Percentiles rank a stretch among this genome's conserved stretches.
Conservation (phyloP, 1,140 invertebrate genomes). For the Babylonia areolata region DNA sequence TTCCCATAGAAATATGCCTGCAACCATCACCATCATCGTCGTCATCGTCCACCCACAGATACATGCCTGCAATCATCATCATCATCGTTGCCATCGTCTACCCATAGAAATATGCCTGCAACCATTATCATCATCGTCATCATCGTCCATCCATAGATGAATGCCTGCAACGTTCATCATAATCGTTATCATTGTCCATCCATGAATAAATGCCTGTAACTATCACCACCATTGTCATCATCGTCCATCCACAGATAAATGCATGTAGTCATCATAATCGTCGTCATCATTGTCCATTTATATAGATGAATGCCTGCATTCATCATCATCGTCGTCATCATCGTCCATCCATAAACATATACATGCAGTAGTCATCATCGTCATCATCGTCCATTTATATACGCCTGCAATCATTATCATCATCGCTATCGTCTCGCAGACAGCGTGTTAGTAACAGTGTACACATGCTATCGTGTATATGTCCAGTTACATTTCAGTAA, state of each 20-base stretch:
- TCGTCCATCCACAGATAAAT: background rate
- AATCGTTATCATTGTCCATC: conserved; percentile 8
- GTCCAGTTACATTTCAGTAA: no score
- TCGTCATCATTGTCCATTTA: conserved; percentile 15
- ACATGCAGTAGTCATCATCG: background rate
- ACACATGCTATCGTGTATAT: no score
- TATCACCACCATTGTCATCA: conserved; percentile 14
- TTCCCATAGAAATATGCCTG: no score
- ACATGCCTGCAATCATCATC: background rate
- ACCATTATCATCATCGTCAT: conserved; percentile 14
- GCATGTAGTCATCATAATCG: background rate
- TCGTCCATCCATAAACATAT: background rate
- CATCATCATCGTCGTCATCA: conserved; percentile 13
- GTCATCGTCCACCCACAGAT: background rate
- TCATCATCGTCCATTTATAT: background rate
- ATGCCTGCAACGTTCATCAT: background rate
- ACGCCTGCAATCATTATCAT: background rate
- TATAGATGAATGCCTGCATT: no score
- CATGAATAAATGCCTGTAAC: background rate
- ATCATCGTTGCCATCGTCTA: background rate
- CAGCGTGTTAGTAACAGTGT: no score
- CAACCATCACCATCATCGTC: conserved; percentile 14
- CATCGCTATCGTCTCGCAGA: conserved; percentile 6
- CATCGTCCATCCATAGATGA: background rate
- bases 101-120: no score